These are phyloP conservation scores for Synanthedon andrenaeformis DNA, from an alignment of 2,888 invertebrate species.

Conservation along the genomic window DNA sequence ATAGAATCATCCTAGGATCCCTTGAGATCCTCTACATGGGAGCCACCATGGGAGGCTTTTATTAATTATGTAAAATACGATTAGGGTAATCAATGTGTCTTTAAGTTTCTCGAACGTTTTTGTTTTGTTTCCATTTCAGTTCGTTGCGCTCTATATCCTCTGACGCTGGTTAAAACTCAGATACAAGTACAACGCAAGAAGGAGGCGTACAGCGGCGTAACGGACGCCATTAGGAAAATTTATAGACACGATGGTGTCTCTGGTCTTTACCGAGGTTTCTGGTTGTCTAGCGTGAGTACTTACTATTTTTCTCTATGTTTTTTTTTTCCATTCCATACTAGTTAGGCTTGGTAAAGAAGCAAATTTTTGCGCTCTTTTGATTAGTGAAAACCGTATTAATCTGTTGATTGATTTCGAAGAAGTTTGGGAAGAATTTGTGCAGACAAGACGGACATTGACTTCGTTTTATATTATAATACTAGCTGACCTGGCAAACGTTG, in stretches of 20 bases:
- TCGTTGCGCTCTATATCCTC: constrained; percentile 86
- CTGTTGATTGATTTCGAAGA: no score
- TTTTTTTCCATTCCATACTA: not conserved
- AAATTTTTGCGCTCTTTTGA: not conserved
- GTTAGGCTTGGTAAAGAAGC: not conserved
- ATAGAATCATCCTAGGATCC: no score
- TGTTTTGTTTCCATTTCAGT: constrained; percentile 32
- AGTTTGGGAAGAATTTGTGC: no score
- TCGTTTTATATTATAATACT: no score
- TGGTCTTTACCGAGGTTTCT: constrained; percentile 94
- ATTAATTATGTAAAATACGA: no score
- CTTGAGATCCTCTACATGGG: no score
- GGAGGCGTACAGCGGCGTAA: constrained; percentile 86
- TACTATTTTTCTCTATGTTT: not conserved
- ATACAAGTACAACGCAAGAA: constrained; percentile 89
- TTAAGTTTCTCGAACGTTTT: no score
- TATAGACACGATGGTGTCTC: constrained; percentile 84
- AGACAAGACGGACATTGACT: no score
- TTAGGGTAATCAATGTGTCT: no score
- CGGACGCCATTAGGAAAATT: constrained; percentile 92
- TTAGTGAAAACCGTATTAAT: no score
- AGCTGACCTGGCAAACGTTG: no score
- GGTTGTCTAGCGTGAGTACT: constrained; percentile 84
- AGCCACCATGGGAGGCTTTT: no score
- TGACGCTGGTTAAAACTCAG: constrained; percentile 94